phyloP scores from a whole-genome alignment of 2,113 vertebrate genomes.

The Leptobrachium leishanense region DNA sequence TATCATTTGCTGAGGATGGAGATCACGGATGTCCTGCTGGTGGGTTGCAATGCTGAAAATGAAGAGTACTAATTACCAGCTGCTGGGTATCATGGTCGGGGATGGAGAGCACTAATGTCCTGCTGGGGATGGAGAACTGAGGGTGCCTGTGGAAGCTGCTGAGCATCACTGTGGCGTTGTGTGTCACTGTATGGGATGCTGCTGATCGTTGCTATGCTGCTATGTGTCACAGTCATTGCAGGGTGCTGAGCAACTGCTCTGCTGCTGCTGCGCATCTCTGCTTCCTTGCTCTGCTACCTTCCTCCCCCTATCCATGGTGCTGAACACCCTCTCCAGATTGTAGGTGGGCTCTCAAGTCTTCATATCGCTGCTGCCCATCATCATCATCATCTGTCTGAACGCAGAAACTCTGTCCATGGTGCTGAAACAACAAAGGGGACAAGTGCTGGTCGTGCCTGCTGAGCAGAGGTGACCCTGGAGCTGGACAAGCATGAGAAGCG shows the following conservation, averaged over 20 bases:
- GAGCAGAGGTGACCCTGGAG: slow-evolving; percentile 5
- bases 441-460: slow-evolving; percentile 49
- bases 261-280: not conserved
- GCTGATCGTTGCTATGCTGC: slow-evolving; percentile 2
- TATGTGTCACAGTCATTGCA: slow-evolving; percentile 1
- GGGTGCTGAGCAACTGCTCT: not conserved
- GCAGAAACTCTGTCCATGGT: slow-evolving; percentile 53
- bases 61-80: too few species aligned
- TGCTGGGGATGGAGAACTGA: too few species aligned
- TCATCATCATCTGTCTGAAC: not conserved
- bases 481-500: not conserved
- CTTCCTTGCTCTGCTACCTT: not conserved
- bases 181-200: not conserved
- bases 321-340: not conserved
- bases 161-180: slow-evolving; percentile 8
- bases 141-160: not conserved
- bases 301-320: slow-evolving; percentile 5
- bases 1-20: too few species aligned
- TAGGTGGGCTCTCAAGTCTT: not conserved
- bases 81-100: too few species aligned
- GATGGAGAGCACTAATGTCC: too few species aligned
- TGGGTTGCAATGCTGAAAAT: too few species aligned
- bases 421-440: slow-evolving; percentile 53
- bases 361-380: not conserved
- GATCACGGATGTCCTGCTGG: too few species aligned